A percentile compares a stretch with the other conserved stretches of the same genome.
Conservation (phyloP, 53 echinoderm and acorn worm genomes). For the Paelopatides confundens region DNA sequence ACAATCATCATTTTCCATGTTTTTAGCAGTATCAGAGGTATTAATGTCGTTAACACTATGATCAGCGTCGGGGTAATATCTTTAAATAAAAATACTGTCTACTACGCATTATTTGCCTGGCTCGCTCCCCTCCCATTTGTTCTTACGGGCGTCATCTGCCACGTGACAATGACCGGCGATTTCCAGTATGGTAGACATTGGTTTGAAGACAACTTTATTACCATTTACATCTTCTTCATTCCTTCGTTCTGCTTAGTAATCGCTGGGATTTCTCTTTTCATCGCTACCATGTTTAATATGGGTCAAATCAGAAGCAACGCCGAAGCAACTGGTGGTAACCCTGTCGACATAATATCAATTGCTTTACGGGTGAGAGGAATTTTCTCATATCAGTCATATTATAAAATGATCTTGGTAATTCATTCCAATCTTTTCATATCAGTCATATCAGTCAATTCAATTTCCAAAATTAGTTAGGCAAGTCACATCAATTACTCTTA, state of each 20-base stretch:
- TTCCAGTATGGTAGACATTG: constrained; percentile 9
- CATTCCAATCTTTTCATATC: too few species aligned
- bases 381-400: not conserved
- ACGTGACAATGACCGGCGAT: not conserved
- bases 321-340: not conserved
- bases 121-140: not conserved
- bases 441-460: too few species aligned
- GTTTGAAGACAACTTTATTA: not conserved
- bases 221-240: constrained; percentile 10
- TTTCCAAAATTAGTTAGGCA: too few species aligned
- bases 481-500: too few species aligned
- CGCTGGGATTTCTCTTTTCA: not conserved
- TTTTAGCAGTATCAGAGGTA: not conserved
- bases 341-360: not conserved
- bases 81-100: not conserved
- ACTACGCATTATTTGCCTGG: constrained; percentile 2
- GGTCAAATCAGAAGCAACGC: not conserved
- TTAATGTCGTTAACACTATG: not conserved
- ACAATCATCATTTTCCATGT: constrained; percentile 15
- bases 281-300: constrained; percentile 8
- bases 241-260: not conserved
- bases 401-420: too few species aligned
- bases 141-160: constrained; percentile 18
- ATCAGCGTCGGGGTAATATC: not conserved
- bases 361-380: constrained; percentile 6